Evolutionary conservation across 2,888 invertebrate species (phyloP).

Genomic region (Hylaea fasciaria): DNA sequence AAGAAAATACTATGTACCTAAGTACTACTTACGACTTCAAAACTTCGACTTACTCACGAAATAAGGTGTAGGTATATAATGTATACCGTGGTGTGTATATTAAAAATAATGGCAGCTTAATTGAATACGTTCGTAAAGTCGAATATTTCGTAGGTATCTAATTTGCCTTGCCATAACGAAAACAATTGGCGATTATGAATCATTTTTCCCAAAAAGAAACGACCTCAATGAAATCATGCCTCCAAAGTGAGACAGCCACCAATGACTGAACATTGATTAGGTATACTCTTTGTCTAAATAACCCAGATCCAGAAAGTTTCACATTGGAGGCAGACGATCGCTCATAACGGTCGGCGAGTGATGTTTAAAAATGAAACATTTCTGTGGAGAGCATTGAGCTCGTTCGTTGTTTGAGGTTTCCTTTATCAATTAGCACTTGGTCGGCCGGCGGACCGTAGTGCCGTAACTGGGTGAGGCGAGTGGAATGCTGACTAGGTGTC

Average conservation of each 20-base stretch:
- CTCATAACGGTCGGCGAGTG: conserved; percentile 76
- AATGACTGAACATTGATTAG: conserved; percentile 20
- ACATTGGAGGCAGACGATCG: conserved; percentile 56
- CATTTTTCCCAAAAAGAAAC: conserved; percentile 15
- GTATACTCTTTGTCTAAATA: conserved; percentile 37
- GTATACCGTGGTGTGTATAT: too few relatives aligned
- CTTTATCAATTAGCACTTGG: conserved; percentile 84
- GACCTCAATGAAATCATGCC: conserved; percentile 14
- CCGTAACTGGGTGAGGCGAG: conserved; percentile 83
- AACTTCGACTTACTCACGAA: too few relatives aligned
- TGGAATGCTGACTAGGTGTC: conserved; percentile 71
- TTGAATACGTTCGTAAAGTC: too few relatives aligned
- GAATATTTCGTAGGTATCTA: too few relatives aligned
- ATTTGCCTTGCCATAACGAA: background rate
- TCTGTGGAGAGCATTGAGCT: conserved; percentile 84
- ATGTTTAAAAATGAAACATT: conserved; percentile 84
- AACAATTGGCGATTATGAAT: conserved; percentile 18
- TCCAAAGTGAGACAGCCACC: conserved; percentile 9
- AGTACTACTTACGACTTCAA: too few relatives aligned
- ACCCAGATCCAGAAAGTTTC: conserved; percentile 48
- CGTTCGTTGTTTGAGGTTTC: conserved; percentile 83
- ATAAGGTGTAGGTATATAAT: too few relatives aligned
- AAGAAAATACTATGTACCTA: too few relatives aligned
- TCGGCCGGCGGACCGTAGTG: conserved; percentile 79
- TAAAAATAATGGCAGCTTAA: too few relatives aligned